Conservation (phyloP, 1,140 invertebrate genomes). For the silkworm (Bombyx mori) region DNA sequence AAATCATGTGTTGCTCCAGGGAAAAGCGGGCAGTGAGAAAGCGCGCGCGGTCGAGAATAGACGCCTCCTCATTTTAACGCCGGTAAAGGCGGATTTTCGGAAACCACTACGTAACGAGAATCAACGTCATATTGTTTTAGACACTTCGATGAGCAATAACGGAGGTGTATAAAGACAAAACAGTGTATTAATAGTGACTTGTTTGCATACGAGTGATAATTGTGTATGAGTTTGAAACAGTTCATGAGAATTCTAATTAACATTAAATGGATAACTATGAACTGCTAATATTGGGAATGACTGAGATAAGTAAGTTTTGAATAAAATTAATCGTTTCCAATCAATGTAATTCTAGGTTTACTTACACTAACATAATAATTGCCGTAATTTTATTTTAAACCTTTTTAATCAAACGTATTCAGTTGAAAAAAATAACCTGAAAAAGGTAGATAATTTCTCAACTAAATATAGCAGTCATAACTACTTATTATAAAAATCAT, state of each 20-base stretch:
- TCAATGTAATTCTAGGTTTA: too few species aligned
- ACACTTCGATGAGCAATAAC: constrained; percentile 37
- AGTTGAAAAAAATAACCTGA: too few species aligned
- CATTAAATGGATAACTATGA: constrained; percentile 40
- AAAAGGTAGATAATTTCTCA: too few species aligned
- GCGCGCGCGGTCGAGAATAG: constrained; percentile 29
- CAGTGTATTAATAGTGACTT: constrained; percentile 3
- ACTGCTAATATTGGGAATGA: constrained; percentile 53
- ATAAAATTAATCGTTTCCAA: too few species aligned
- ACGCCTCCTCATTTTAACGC: constrained; percentile 20
- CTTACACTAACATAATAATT: too few species aligned
- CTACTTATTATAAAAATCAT: too few species aligned
- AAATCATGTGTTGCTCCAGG: constrained; percentile 60
- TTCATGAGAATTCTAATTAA: constrained; percentile 20
- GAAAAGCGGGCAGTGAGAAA: constrained; percentile 52
- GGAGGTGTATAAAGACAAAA: constrained; percentile 22
- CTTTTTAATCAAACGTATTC: too few species aligned
- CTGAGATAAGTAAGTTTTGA: constrained; percentile 42
- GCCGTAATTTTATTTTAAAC: too few species aligned
- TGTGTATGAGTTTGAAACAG: constrained; percentile 8
- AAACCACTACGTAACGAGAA: constrained; percentile 12
- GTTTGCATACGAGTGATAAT: not conserved
- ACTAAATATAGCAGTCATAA: too few species aligned
- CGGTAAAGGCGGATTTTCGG: constrained; percentile 7
- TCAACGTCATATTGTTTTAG: constrained; percentile 20